These are phyloP conservation scores for Caenorhabditis sinica DNA, from an alignment of 2,888 invertebrate species.

Conservation along the genomic window DNA sequence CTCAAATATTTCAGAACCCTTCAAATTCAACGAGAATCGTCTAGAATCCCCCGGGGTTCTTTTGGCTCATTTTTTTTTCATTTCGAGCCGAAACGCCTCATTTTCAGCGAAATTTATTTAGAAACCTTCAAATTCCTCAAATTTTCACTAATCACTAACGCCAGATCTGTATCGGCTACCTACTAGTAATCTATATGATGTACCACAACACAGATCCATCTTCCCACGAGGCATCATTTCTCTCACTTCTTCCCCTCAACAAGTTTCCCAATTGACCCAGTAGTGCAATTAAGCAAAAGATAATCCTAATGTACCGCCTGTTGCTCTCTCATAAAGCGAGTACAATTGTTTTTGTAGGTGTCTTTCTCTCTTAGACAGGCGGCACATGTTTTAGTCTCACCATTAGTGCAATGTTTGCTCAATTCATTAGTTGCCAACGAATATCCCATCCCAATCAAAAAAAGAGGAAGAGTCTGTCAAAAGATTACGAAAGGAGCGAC, in stretches of 20 bases:
- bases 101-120: no score
- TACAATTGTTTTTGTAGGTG: conserved; percentile 52
- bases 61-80: no score
- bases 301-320: conserved; percentile 25
- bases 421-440: conserved; percentile 56
- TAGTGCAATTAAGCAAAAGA: conserved; percentile 22
- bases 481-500: conserved; percentile 38
- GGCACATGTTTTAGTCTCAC: conserved; percentile 46
- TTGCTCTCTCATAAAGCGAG: conserved; percentile 2
- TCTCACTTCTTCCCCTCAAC: not conserved
- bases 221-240: not conserved
- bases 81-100: no score
- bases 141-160: no score
- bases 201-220: no score
- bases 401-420: conserved; percentile 63
- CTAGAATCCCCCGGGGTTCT: no score
- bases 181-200: no score
- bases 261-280: conserved; percentile 16
- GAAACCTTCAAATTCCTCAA: no score
- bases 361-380: conserved; percentile 14
- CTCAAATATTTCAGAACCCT: no score
- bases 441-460: conserved; percentile 51
- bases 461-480: conserved; percentile 46
- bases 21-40: no score
- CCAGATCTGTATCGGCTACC: no score